These are phyloP conservation scores for Scaptomyza montana DNA, from an alignment of 1,140 invertebrate genomes.

Conservation along the genomic window DNA sequence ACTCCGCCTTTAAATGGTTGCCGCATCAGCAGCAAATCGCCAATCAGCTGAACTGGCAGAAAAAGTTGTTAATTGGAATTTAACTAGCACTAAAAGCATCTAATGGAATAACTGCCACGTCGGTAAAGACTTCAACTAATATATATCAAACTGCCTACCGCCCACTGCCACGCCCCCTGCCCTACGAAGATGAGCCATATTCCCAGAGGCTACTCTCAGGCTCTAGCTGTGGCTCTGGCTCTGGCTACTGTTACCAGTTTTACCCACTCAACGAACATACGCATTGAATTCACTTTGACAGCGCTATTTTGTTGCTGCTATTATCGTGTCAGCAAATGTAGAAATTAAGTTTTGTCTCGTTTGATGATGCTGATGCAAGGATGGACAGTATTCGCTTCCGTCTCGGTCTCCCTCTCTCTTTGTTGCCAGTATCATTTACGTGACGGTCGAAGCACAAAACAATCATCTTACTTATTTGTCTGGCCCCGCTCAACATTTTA, in stretches of 20 bases:
- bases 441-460: conserved; percentile 58
- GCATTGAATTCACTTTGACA: conserved; percentile 31
- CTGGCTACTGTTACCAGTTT: conserved; percentile 60
- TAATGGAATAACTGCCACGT: conserved; percentile 66
- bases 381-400: conserved; percentile 6
- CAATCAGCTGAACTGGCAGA: conserved; percentile 61
- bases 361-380: conserved; percentile 21
- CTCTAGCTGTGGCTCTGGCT: neutral
- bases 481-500: conserved; percentile 59
- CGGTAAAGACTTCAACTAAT: conserved; percentile 8
- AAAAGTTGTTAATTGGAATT: conserved; percentile 83
- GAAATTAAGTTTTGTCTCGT: conserved; percentile 75
- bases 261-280: conserved; percentile 57
- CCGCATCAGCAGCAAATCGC: conserved; percentile 33
- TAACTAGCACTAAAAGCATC: conserved; percentile 81
- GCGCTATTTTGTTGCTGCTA: conserved; percentile 21
- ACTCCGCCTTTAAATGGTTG: conserved; percentile 47
- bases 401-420: neutral
- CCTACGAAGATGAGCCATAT: conserved; percentile 32
- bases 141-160: no score
- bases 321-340: conserved; percentile 76
- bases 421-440: conserved; percentile 75
- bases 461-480: conserved; percentile 74
- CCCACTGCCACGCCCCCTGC: no score
- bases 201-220: conserved; percentile 38